Evolutionary conservation across 1,140 invertebrate genomes (phyloP), one percentile per base, ranked within the genome.

Genomic region (Temnothorax longispinosus): DNA sequence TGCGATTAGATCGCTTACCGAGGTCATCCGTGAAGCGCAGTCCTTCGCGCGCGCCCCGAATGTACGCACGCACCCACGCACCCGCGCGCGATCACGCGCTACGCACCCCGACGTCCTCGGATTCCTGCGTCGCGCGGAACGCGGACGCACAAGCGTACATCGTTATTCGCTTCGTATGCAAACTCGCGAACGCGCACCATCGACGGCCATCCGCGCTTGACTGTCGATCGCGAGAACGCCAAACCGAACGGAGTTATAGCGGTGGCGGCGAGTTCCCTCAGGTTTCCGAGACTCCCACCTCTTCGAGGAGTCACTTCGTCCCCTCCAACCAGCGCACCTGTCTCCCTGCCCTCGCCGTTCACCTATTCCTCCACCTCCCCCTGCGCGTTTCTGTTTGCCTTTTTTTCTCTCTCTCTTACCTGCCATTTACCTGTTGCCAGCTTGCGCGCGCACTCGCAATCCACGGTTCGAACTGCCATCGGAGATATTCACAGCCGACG

Each of bases 361-460:
- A 54, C 75, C 62, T 69, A 67, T 27, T 80, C 76, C 64, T 41
- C 76, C n/a, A 21, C 76, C 32, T 62, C 54, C 35, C 5, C 10
- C 21, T 32, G n/a, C 52, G 18, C 27, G 27, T 27, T 52, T n/a
- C n/a, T 13, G 15, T 62, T 6, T 77, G 21, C 56, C 35, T 67
- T 69, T 38, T 18, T 6, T 4, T 54, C 62, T 64, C 35, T 64
- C 41, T 54, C 47, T 86, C 87, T 84, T 60, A 78, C 84, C 80
- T 87, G 76, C 72, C 67, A 50, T 88, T 91, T 94, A 94, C 94
- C 93, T 94, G 94, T 94, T 94, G 94, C 93, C 84, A 76, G 76
- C 72, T 62, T 91, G 88, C 90, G 89, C 88, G 88, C 90, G 89
- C 92, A 74, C 13, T 78, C 58, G 44, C 11, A 10, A 47, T 50